Percentiles rank a stretch among this genome's conserved stretches.
Conservation (phyloP, 2,797 vertebrate species). For the Botia kubotai region DNA sequence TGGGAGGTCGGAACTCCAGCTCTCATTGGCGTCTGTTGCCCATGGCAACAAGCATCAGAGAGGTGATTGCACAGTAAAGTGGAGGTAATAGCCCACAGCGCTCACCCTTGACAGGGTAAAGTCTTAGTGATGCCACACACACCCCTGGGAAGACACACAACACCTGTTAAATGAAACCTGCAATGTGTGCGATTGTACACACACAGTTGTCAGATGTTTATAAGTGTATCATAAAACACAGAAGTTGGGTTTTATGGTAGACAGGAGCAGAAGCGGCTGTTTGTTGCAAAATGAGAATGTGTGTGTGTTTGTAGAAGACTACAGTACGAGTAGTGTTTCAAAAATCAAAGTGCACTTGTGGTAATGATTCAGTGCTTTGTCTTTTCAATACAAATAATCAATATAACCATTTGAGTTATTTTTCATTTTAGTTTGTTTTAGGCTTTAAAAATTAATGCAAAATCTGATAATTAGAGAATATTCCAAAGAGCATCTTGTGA, state of each 20-base stretch:
- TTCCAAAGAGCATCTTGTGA: too few species aligned
- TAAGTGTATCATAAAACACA: slow-evolving; percentile 33
- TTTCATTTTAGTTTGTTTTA: too few species aligned
- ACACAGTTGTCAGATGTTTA: slow-evolving; percentile 66
- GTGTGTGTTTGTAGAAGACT: too few species aligned
- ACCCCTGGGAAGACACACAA: slow-evolving; percentile 66
- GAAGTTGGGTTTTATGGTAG: neutral
- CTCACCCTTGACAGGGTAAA: slow-evolving; percentile 81
- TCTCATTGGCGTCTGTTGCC: slow-evolving; percentile 67
- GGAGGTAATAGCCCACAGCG: slow-evolving; percentile 75
- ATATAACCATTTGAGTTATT: too few species aligned
- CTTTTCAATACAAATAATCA: too few species aligned
- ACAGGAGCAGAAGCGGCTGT: slow-evolving; percentile 21
- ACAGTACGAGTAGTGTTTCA: too few species aligned
- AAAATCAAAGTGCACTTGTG: too few species aligned
- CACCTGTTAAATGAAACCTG: slow-evolving; percentile 78
- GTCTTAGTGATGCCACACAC: slow-evolving; percentile 72
- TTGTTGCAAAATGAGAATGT: neutral
- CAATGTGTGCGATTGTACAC: slow-evolving; percentile 14
- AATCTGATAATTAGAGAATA: too few species aligned
- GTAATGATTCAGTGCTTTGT: too few species aligned
- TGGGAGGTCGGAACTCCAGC: neutral
- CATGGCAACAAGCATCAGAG: slow-evolving; percentile 69
- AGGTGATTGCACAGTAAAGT: slow-evolving; percentile 78
- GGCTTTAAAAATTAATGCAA: too few species aligned